Base-by-base conservation (phyloP, 2,888 invertebrate species). In the Caenorhabditis sp. region DNA sequence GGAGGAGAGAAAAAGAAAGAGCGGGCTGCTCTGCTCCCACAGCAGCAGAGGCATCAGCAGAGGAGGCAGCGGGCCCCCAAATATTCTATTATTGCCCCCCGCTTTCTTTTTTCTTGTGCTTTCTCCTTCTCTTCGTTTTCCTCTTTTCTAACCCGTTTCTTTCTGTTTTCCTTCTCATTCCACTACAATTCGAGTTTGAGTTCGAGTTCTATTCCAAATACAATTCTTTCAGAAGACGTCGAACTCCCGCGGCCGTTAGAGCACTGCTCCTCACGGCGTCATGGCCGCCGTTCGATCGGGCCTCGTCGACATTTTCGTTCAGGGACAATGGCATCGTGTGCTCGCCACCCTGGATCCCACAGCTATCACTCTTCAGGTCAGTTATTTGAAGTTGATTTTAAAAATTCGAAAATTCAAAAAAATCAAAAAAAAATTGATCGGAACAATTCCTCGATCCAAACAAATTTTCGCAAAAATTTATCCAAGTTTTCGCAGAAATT, bases 251-350 rank as follows among this genome's bases (percentile, higher is more conserved):
- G 40, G 55, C 68, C 55, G 15, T 47, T 20, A 35, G 44, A 35
- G 20, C 35, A n/a, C n/a, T n/a, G n/a, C n/a, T n/a, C n/a, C 37
- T 13, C 24, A 22, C 55, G 58, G 44, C 64, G 51, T 74, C 65
- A 90, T 89, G 90, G 87, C 87, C 51, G 87, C 89, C 47, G 77
- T 91, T 65, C 88, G 91, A 77, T 89, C 85, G 72, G 90, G 90
- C 50, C 87, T 89, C 51, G 85, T 91, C 61, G 91, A 91, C 78
- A 90, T 91, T 37, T 87, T 91, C 28, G 85, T 91, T 28, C 87
- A 90, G 22, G 87, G 87, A 70, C 87, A 90, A 86, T 91, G 91
- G 91, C 89, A 89, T 70, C 85, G 88, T 18, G 87, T 91, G 24
- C 81, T 85, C 26, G 91, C 89, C 13, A 86, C 88, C 0, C 84